These are phyloP conservation scores for Xiphophorus couchianus DNA, from an alignment of 2,113 vertebrate genomes.

Conservation along the genomic window DNA sequence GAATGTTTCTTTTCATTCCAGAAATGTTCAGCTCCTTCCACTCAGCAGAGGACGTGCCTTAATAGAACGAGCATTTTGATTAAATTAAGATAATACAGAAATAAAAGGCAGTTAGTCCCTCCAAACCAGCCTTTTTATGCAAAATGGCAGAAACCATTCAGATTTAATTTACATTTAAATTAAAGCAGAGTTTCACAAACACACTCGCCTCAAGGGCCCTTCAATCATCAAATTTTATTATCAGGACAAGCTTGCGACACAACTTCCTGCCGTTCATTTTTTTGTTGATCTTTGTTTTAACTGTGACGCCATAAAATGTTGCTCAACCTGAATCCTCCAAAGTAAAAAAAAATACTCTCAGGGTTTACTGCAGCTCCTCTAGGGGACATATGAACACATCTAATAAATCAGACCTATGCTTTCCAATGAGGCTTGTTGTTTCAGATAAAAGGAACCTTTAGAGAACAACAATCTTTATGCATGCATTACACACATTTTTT, in stretches of 20 bases:
- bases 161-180: too few species aligned
- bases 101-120: too few species aligned
- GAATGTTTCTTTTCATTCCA: background rate
- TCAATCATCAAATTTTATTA: background rate
- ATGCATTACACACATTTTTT: too few species aligned
- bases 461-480: too few species aligned
- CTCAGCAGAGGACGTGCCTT: background rate
- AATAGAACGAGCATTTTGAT: background rate
- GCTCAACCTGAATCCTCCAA: background rate
- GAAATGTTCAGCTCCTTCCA: background rate
- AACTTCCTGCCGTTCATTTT: background rate
- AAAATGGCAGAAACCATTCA: too few species aligned
- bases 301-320: background rate
- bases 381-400: too few species aligned
- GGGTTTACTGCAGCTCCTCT: background rate
- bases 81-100: background rate
- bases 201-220: background rate
- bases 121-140: too few species aligned
- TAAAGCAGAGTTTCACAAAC: background rate
- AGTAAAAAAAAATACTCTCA: background rate
- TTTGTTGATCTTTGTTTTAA: background rate
- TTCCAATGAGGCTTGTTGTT: too few species aligned
- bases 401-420: too few species aligned
- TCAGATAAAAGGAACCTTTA: too few species aligned
- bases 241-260: background rate